Evolutionary conservation across 2,797 vertebrate genomes (phyloP), one percentile per base, ranked within the genome.

Genomic region (Morelia viridis): DNA sequence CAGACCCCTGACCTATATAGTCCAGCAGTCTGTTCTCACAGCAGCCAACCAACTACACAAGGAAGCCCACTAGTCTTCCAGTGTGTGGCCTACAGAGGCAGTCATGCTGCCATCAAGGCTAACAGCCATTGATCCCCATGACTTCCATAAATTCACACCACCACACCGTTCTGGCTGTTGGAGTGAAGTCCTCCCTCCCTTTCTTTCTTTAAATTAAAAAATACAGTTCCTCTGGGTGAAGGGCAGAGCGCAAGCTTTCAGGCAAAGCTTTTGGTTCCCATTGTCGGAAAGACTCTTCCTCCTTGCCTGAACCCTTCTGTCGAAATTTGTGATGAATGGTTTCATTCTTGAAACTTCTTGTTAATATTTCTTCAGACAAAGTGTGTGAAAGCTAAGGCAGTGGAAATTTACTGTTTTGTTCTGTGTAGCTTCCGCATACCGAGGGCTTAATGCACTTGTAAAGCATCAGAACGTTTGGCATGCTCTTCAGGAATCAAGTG

Each of bases 371-470:
- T 53, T 91, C 10, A 57, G 56, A 46, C 50, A 62, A 88, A 65
- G 5, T 60, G 64, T 89, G 28, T 56, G 58, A 84, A 80, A 35
- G 28, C 17, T 46, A 58, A 60, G 91, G 91, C n/a, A 87, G 60
- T 95, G 93, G 95, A 95, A 95, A 93, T 93, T 90, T 94, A 94
- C 94, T 62, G 60, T 87, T 87, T 87, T 19, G 11, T 89, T 64
- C 35, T 17, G 50, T 57, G 57, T 31, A 61, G 57, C 86, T 93
- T 94, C 93, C 90, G 71, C 90, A 92, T 94, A 88, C 91, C 83
- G 31, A 50, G 7, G 53, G 22, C 87, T 89, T 2, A 41, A 58
- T 50, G 24, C 85, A 87, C 76, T 85, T 90, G 41, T 84, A 31
- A 85, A 68, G 50, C 50, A 56, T 35, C 62, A 28, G 31, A 88